These are phyloP conservation scores for Litocranius walleri DNA, from an alignment of 2,113 vertebrate species.

Conservation along the genomic window DNA sequence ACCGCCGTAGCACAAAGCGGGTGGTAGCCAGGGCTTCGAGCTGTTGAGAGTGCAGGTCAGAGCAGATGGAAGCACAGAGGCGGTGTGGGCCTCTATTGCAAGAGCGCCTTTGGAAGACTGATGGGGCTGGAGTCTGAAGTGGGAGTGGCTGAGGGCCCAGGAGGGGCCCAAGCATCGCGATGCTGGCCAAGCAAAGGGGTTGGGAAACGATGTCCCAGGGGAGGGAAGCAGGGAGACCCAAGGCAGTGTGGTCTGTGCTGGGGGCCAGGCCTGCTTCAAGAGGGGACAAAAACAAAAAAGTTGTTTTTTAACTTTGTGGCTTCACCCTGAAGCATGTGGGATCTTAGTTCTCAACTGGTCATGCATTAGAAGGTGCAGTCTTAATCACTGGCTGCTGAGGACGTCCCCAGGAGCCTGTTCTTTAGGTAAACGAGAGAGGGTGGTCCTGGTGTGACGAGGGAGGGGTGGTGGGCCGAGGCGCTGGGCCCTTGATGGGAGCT, in stretches of 20 bases:
- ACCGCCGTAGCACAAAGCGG: not conserved
- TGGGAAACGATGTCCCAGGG: not conserved
- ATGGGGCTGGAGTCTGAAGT: not conserved
- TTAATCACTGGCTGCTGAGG: not conserved
- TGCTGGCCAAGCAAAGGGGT: accelerated
- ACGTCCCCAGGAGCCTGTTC: not conserved
- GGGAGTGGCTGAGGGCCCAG: not conserved
- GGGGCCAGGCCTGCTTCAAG: not conserved
- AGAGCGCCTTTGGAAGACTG: not conserved
- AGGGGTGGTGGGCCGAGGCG: not conserved
- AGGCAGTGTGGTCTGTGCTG: not conserved
- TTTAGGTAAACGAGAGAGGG: not conserved
- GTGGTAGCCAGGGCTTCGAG: not conserved
- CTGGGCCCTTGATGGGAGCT: not conserved
- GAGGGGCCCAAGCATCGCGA: accelerated
- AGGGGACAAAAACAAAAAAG: not conserved
- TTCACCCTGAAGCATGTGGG: not conserved
- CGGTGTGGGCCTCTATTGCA: not conserved
- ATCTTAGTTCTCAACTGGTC: not conserved
- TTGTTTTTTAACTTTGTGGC: not conserved
- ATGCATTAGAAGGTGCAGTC: not conserved
- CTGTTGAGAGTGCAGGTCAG: not conserved
- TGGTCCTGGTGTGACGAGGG: accelerated
- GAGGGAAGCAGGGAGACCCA: too few relatives aligned
- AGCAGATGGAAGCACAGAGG: accelerated